These are phyloP conservation scores for Mohoua ochrocephala DNA, from an alignment of 2,113 vertebrate species.

Conservation along the genomic window DNA sequence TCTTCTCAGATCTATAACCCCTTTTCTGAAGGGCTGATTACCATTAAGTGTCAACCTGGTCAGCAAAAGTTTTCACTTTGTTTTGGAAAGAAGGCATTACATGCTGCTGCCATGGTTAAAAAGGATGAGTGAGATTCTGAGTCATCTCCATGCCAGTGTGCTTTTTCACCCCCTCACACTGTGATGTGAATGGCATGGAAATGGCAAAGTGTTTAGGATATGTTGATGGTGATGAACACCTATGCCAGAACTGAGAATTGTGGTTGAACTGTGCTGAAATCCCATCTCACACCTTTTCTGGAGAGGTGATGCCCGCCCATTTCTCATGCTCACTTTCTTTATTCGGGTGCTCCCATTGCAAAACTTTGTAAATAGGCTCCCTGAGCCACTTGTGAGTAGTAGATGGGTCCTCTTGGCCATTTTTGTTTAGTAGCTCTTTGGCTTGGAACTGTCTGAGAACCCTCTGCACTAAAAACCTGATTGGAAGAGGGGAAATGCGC, in stretches of 20 bases:
- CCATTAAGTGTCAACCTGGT: background rate
- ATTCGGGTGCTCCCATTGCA: background rate
- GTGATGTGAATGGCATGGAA: background rate
- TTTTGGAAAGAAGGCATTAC: background rate
- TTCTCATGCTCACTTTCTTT: background rate
- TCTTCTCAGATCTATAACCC: background rate
- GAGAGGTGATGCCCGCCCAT: background rate
- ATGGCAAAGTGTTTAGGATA: background rate
- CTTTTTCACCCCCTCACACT: background rate
- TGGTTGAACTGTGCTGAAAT: background rate
- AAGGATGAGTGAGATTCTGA: background rate
- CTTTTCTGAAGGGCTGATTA: background rate
- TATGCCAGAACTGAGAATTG: background rate
- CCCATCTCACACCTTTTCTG: background rate
- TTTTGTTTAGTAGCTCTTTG: background rate
- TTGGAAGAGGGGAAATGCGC: background rate
- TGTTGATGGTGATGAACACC: background rate
- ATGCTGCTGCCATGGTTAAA: background rate
- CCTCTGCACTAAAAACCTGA: background rate
- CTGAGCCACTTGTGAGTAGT: background rate
- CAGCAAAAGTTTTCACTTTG: background rate
- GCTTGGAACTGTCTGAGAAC: background rate
- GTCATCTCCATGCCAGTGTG: background rate
- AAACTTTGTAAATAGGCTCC: background rate
- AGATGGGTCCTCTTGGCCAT: background rate